Base-by-base conservation (phyloP, 1,140 invertebrate genomes). In the Drosophila leontia region DNA sequence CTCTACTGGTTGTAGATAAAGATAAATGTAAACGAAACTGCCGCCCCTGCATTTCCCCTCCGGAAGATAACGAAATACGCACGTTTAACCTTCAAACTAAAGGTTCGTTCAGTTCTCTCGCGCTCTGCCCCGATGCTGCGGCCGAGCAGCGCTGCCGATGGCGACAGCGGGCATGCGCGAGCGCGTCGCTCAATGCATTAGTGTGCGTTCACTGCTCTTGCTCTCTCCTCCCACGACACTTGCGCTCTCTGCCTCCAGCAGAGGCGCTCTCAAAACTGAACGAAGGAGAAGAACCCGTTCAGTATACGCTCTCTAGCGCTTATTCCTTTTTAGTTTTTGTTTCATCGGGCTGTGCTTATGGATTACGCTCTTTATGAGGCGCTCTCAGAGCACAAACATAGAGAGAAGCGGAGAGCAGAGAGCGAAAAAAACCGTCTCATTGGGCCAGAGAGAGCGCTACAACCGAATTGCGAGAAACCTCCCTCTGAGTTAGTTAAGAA, bases 61-160 rank as follows among this genome's bases (percentile, higher is more conserved):
- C 57, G 29, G 44, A 7, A 42, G 7, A 56, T 56, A 35, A 41
- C 11, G 39, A 34, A 69, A 59, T 57, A 86, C 82, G 82, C 82
- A 86, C 82, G 76, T 86, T 86, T 86, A 86, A 86, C 83, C 83
- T 87, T 86, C 83, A 86, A 86, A 82, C 75, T 41, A 45, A 58
- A 61, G 50, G 53, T 87, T 82, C 83, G 82, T 71, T 64, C 13
- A 82, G 75, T 57, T 56, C 37, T 44, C 68, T 56, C 50, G 6
- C 56, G 41, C 51, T 57, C 17, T 17, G 23, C 11, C 2, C 29
- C 41, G 60, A 67, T 72, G 57, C 60, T 48, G 61, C 62, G 62
- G 44, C 62, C 15, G 23, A 50, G 51, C 80, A 83, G 81, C 80
- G 71, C 81, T 72, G 81, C 71, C 55, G 39, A 56, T 55, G 62